phyloP scores from a whole-genome alignment of 2,888 invertebrate species.

The Calliphora vomitoria region DNA sequence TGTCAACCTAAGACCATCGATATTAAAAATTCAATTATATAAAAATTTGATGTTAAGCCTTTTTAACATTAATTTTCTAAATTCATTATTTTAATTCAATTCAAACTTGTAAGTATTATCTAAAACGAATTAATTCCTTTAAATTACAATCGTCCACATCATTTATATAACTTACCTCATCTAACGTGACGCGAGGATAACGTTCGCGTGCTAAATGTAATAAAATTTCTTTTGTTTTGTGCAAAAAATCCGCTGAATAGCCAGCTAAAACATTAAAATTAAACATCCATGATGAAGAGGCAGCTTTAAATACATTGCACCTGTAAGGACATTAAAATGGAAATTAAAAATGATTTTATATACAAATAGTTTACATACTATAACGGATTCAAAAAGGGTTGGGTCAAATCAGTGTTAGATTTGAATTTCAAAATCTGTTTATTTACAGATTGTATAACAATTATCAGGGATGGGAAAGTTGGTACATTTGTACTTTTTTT shows the following conservation, averaged over 20 bases:
- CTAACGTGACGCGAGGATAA: constrained; percentile 90
- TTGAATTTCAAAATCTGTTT: neutral
- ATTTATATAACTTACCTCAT: constrained; percentile 84
- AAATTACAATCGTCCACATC: neutral
- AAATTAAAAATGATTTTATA: constrained; percentile 4
- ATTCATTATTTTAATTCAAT: too few species aligned
- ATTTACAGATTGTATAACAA: neutral
- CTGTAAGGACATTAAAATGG: constrained; percentile 81
- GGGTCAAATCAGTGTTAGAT: neutral
- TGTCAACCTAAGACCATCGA: too few species aligned
- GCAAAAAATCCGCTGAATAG: constrained; percentile 90
- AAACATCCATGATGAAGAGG: constrained; percentile 97
- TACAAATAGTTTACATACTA: neutral
- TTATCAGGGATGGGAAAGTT: too few species aligned
- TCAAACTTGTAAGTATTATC: too few species aligned
- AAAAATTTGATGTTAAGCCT: too few species aligned
- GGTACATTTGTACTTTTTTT: too few species aligned
- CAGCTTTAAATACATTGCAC: constrained; percentile 93
- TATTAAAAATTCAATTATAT: too few species aligned
- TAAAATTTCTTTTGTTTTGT: constrained; percentile 91
- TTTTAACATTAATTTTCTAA: too few species aligned
- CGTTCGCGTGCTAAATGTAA: constrained; percentile 91
- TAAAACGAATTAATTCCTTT: constrained; percentile 9
- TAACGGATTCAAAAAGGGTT: neutral
- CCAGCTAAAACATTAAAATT: constrained; percentile 95